Evolutionary conservation across 2,113 vertebrate species (phyloP), one percentile per base, ranked within the genome.

Genomic region (Zapornia atra): DNA sequence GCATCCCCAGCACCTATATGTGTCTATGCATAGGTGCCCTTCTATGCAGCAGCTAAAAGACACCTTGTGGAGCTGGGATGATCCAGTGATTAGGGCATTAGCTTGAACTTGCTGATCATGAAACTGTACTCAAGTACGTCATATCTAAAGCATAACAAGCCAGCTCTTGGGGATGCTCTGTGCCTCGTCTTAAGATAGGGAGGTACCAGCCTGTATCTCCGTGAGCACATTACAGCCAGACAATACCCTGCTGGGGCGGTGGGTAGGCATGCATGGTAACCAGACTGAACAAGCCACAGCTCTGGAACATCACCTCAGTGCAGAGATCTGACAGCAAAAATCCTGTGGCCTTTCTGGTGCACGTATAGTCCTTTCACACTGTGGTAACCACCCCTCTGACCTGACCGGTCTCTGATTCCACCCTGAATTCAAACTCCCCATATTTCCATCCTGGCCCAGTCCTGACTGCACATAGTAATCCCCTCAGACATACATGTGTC

Each of bases 311-410:
- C 33, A 50, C 31, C 66, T 59, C 31, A 20, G 28, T 12, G 48
- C 69, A 86, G 12, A 72, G 59, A 34, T 36, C 31, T 3, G 5
- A 57, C 34, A 63, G 50, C 53, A 88, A 57, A 29, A 0, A 1
- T 8, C 29, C 70, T n/a, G 21, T 1, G 2, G 19, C 1, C 2
- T 33, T 88, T 61, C 66, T 80, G 33, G 34, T 8, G 14, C 0
- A 0, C 16, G 25, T 15, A 44, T 0, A 68, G 53, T 60, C 13
- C 51, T 75, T 56, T 48, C 50, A 40, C 34, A 15, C 28, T 36
- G 10, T 7, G 13, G 22, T 42, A 29, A 71, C 17, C 13, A 64
- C 4, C 8, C 3, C 1, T 51, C 48, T 0, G 0, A 59, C 38
- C 54, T 0, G 0, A 68, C 8, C 10, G 38, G 66, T 12, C 36